Percentiles rank a stretch among this genome's conserved stretches.
phyloP scores from a whole-genome alignment of 2,797 vertebrate species.

The Hoplostethus atlanticus region DNA sequence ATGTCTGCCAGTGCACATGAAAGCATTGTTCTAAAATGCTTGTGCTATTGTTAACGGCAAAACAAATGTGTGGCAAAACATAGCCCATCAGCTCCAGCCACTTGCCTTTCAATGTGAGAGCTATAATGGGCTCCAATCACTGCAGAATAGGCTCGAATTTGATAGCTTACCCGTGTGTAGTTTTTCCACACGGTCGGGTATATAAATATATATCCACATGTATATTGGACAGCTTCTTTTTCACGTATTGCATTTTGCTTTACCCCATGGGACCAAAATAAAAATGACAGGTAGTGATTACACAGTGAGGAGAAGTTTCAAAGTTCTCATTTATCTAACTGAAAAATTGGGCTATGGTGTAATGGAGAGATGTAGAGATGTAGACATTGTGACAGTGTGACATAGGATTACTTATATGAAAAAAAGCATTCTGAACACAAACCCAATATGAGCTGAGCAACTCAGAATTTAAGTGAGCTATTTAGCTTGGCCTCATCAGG shows the following conservation, averaged over 20 bases:
- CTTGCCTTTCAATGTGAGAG: slow-evolving; percentile 16
- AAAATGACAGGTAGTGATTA: slow-evolving; percentile 15
- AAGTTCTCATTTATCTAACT: slow-evolving; percentile 24
- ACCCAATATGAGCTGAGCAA: background rate
- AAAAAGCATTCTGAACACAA: background rate
- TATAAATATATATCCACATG: slow-evolving; percentile 13
- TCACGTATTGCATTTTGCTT: slow-evolving; percentile 31
- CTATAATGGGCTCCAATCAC: slow-evolving; percentile 17
- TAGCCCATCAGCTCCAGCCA: slow-evolving; percentile 22
- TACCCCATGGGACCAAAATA: background rate
- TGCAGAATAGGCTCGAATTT: slow-evolving; percentile 43
- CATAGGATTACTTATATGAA: background rate
- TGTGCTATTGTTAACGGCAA: slow-evolving; percentile 15
- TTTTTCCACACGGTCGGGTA: slow-evolving; percentile 23
- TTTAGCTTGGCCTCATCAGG: background rate
- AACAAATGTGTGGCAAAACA: slow-evolving; percentile 22
- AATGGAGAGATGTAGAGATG: slow-evolving; percentile 13
- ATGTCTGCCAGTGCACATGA: background rate
- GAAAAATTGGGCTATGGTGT: slow-evolving; percentile 31
- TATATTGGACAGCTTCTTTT: slow-evolving; percentile 13
- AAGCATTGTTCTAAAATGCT: slow-evolving; percentile 6
- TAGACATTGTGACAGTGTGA: slow-evolving; percentile 10
- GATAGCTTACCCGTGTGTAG: slow-evolving; percentile 17
- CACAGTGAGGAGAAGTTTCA: slow-evolving; percentile 35
- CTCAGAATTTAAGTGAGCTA: background rate